Conservation (phyloP, 2,113 vertebrate species). For the Plestiodon gilberti region DNA sequence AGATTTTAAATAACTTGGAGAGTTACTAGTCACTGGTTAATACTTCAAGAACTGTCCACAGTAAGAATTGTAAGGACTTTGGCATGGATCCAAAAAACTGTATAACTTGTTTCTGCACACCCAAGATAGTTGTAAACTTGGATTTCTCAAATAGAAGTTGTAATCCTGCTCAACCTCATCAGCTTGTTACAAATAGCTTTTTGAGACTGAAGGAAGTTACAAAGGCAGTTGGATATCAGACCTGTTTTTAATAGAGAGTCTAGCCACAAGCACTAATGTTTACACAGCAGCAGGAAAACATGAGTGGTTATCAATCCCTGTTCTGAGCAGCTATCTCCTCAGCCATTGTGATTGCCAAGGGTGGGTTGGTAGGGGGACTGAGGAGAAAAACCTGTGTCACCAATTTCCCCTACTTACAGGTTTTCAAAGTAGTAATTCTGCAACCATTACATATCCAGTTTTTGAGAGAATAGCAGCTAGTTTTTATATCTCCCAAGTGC, state of each 20-base stretch:
- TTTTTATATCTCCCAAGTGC: not conserved
- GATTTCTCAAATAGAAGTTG: not conserved
- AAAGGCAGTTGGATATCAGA: not conserved
- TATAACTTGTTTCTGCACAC: not conserved
- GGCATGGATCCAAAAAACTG: not conserved
- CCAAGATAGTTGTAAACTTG: not conserved
- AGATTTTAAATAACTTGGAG: slow-evolving; percentile 9
- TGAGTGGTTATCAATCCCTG: not conserved
- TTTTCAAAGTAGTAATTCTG: not conserved
- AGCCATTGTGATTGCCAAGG: not conserved
- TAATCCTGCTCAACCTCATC: not conserved
- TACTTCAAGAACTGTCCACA: not conserved
- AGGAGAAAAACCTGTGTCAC: not conserved
- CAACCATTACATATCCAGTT: not conserved
- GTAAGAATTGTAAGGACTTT: not conserved
- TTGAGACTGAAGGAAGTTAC: not conserved
- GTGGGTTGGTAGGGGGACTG: not conserved
- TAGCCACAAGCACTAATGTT: not conserved
- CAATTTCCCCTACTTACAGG: not conserved
- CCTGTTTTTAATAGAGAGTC: not conserved
- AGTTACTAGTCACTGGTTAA: not conserved
- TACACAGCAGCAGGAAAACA: not conserved
- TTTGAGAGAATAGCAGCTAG: not conserved
- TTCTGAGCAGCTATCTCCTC: not conserved
- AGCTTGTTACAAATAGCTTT: not conserved